A percentile compares a stretch with the other conserved stretches of the same genome.
phyloP scores from a whole-genome alignment of 2,797 vertebrate genomes.

The Fistularia commersonii region DNA sequence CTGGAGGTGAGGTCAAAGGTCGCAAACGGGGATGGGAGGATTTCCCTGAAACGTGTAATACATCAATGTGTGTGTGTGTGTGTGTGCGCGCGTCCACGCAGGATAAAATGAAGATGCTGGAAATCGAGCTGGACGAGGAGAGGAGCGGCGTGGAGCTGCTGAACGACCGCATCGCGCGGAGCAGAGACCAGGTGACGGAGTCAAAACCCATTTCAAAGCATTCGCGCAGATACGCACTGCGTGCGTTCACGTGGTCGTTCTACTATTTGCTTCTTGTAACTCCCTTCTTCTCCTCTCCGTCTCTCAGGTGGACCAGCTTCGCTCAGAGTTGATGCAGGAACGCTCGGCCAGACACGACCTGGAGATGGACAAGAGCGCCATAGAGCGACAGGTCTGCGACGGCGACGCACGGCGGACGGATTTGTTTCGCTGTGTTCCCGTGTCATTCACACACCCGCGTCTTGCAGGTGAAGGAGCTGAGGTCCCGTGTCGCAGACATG shows the following conservation, averaged over 20 bases:
- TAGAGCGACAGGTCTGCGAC: conserved; percentile 86
- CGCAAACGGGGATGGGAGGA: not conserved
- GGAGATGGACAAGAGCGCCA: conserved; percentile 88
- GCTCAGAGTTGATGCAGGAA: conserved; percentile 90
- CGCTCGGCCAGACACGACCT: conserved; percentile 88
- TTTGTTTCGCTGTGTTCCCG: not conserved
- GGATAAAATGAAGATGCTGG: conserved; percentile 87
- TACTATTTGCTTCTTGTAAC: conserved; percentile 1
- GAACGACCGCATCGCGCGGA: conserved; percentile 82
- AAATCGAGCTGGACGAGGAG: conserved; percentile 91
- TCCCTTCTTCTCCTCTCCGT: not conserved
- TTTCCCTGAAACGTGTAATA: not conserved
- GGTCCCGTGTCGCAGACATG: conserved; percentile 80
- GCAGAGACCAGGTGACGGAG: conserved; percentile 84
- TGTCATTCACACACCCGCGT: not conserved
- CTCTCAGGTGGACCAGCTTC: conserved; percentile 86
- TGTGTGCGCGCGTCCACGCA: conserved; percentile 41
- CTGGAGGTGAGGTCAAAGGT: conserved; percentile 80
- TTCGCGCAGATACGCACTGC: conserved; percentile 33
- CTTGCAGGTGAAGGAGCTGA: conserved; percentile 87
- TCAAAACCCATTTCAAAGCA: not conserved
- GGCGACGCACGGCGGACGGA: no score
- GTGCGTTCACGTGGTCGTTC: not conserved
- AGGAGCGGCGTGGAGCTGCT: conserved; percentile 82
- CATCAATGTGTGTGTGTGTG: not conserved